Base-by-base conservation (phyloP, 2,797 vertebrate genomes). In the Acanthornis magna region DNA sequence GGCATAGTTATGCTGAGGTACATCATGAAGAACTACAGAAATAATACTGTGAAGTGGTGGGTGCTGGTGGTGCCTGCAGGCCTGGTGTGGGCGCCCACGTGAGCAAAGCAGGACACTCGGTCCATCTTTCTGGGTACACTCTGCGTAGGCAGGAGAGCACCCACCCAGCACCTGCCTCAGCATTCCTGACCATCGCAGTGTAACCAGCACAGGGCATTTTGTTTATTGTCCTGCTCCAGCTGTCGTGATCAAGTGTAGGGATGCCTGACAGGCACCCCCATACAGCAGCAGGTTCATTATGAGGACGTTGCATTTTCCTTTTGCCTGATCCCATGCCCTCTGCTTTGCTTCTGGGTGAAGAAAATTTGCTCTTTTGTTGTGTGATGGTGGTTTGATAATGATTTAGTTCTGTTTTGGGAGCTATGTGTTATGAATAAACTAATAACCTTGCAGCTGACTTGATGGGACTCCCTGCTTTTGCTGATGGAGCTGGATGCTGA, bases 401-500 rank as follows among this genome's bases (percentile, higher is more conserved):
- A 50, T 84, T 72, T 65, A 78, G 34, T 53, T 89, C 16, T 26
- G 15, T 81, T 88, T 58, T 38, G 51, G 54, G 50, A 88, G 29
- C 12, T 63, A 8, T 42, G 27, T 3, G 2, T 79, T 87, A 34
- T 53, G 32, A 87, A 87, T 79, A 67, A 93, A 71, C 32, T 54
- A 68, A 55, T 88, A 86, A 91, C 63, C n/a, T 89, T 84, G 60
- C 23, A 76, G 29, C 48, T 72, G 81, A 42, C 55, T 60, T 73
- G 53, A 55, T 34, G 53, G 89, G 45, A 72, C 55, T 81, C n/a
- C 48, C 67, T 76, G 3, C 55, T 76, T 89, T 70, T 73, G 71
- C 58, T 85, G 48, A 63, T 42, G 45, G 53, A 79, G 60, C 34
- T 85, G 10, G 53, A 74, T 89, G 74, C 89, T 89, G 67, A 82